A percentile compares a stretch with the other conserved stretches of the same genome.
Conservation (phyloP, 2,888 invertebrate species). For the Germaria angustata region DNA sequence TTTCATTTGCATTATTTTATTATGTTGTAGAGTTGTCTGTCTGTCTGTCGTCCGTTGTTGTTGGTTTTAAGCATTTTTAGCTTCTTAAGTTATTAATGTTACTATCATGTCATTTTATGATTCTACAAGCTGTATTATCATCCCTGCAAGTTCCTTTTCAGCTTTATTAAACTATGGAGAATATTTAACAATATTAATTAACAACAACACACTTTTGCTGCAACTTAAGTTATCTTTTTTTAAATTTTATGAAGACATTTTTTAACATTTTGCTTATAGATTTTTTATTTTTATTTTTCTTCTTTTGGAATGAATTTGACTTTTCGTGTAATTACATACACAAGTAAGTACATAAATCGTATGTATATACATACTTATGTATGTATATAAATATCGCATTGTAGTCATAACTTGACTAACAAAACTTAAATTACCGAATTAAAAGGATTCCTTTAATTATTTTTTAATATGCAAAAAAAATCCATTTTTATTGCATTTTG, state of each 20-base stretch:
- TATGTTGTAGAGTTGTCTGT: neutral
- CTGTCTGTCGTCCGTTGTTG: no score
- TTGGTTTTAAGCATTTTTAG: slow-evolving; percentile 52
- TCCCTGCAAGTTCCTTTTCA: slow-evolving; percentile 42
- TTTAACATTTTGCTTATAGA: slow-evolving; percentile 3
- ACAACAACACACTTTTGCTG: slow-evolving; percentile 22
- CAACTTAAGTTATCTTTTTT: neutral
- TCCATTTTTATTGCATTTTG: no score
- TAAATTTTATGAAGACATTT: neutral
- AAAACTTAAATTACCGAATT: no score
- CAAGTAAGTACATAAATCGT: no score
- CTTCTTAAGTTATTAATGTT: slow-evolving; percentile 62
- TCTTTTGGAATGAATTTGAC: neutral
- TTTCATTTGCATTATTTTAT: slow-evolving; percentile 8
- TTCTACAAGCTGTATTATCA: slow-evolving; percentile 54
- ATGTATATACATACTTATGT: no score
- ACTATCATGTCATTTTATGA: slow-evolving; percentile 43
- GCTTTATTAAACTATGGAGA: slow-evolving; percentile 43
- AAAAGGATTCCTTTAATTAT: no score
- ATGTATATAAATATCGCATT: no score
- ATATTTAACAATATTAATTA: slow-evolving; percentile 57
- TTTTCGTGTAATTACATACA: neutral
- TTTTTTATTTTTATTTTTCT: slow-evolving; percentile 19
- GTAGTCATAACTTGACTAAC: no score
- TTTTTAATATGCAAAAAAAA: no score